Evolutionary conservation across 2,888 invertebrate genomes (phyloP), one percentile per base, ranked within the genome.

Genomic region (Xestobium rufovillosum): DNA sequence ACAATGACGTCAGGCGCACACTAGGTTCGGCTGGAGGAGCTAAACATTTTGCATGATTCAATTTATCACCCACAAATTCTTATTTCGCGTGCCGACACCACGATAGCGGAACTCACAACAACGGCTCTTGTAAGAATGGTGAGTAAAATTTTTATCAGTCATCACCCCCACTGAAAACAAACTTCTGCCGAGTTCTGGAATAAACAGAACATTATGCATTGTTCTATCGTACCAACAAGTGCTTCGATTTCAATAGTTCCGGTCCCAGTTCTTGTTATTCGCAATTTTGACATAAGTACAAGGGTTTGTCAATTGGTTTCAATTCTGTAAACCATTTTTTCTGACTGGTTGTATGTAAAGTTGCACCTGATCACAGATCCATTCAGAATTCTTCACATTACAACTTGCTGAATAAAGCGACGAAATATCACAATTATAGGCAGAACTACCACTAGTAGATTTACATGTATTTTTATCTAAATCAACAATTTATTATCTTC

Each of bases 321-420:
- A 44, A 17, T 4, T 14, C 31, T 12, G 35, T 39, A 34, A 52
- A 41, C 44, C 43, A 49, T 25, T 42, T 36, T 2, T 41, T 41
- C 26, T 48, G 31, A n/a, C 38, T n/a, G 1, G 48, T 45, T 26
- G 51, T 45, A 26, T 51, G 48, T 13, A 38, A 35, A 25, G 47
- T 51, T 1, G 50, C 51, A 32, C 51, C 45, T 14, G 49, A 42
- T 50, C 49, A 34, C 43, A 46, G 17, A 49, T 44, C 49, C 49
- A 52, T 23, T 45, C 38, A 0, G 39, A 38, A 19, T 15, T 13
- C n/a, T 40, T 38, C 13, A 39, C 34, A n/a, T 35, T 38, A 26
- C 29, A 31, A 10, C 37, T 41, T 3, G 38, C 31, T 14, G 34
- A 34, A 28, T 36, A 38, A n/a, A 42, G 16, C 10, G 27, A 12